Evolutionary conservation across 2,113 vertebrate genomes (phyloP).

Genomic region (Candoia aspera): DNA sequence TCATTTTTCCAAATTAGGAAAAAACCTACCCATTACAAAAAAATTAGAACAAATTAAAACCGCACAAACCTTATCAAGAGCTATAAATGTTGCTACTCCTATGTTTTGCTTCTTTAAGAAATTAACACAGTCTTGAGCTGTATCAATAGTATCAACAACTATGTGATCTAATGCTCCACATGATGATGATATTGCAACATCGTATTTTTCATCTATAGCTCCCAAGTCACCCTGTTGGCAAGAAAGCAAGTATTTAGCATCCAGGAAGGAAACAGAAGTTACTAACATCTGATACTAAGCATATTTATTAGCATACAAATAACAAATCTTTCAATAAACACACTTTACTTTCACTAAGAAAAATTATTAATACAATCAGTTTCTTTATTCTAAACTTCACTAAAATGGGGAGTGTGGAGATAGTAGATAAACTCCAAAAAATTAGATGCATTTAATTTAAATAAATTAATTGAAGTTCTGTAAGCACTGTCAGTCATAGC

Average conservation of each 20-base stretch:
- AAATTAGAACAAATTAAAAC: background rate
- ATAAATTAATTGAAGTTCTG: background rate
- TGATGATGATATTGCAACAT: constrained; percentile 90
- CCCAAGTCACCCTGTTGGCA: constrained; percentile 88
- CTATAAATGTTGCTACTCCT: constrained; percentile 94
- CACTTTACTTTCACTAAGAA: background rate
- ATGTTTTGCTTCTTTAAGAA: constrained; percentile 88
- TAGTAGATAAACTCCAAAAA: background rate
- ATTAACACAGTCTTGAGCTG: constrained; percentile 90
- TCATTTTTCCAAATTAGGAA: background rate
- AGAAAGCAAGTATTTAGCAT: background rate
- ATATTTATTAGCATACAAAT: background rate
- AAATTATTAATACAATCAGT: background rate
- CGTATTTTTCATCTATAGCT: constrained; percentile 91
- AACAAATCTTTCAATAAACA: background rate
- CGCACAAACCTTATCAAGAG: constrained; percentile 88
- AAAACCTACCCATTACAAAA: background rate
- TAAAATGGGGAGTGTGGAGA: background rate
- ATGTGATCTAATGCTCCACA: constrained; percentile 94
- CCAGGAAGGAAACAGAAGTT: background rate
- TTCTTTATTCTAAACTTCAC: background rate
- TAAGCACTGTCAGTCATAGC: background rate
- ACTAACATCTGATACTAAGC: background rate
- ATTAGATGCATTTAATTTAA: background rate
- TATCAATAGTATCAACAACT: constrained; percentile 94